Evolutionary conservation across 2,888 invertebrate species (phyloP), one percentile per base, ranked within the genome.

Genomic region (Invenusta paracnida): DNA sequence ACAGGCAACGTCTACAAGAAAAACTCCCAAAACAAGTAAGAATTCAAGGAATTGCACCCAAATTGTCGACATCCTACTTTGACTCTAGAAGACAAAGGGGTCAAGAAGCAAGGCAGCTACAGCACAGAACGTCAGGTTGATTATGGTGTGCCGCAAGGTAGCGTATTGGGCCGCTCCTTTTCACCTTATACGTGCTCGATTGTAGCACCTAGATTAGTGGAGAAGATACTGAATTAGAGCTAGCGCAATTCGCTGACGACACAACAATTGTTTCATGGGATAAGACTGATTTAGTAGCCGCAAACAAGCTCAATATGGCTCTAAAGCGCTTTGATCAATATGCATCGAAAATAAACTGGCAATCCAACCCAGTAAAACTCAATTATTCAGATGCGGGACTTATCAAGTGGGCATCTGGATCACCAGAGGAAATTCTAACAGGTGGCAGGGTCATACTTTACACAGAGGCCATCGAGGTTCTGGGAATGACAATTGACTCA

Each of bases 401-500:
- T 23, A 73, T 73, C 73, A 73, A 73, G 27, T 5, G 73, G 73
- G 73, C 11, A 5, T 73, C 73, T 5, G 73, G 73, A 73, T 73
- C 73, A 73, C 73, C 73, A 25, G 73, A 73, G 27, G 23, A 73
- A 73, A 73, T 23, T 23, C 27, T 73, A 73, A 73, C 27, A 73
- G 73, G 2, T 73, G 73, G 27, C 73, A 73, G 27, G 23, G 73
- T 25, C 73, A 73, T 73, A 73, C 73, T 23, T 73, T 73, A 73
- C 73, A 23, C 73, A 73, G 73, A 73, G 73, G 73, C 73, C 73
- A 73, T 73, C 27, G 73, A 73, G 73, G 73, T 73, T 73, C 73
- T 73, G 73, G 25, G 73, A 73, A 73, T 73, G 73, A 73, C 73
- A 73, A 73, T 73, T 5, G 73, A 73, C 11, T 25, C 25, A 73